These are phyloP conservation scores for Gorsachius magnificus DNA, from an alignment of 2,797 vertebrate genomes.

Conservation along the genomic window DNA sequence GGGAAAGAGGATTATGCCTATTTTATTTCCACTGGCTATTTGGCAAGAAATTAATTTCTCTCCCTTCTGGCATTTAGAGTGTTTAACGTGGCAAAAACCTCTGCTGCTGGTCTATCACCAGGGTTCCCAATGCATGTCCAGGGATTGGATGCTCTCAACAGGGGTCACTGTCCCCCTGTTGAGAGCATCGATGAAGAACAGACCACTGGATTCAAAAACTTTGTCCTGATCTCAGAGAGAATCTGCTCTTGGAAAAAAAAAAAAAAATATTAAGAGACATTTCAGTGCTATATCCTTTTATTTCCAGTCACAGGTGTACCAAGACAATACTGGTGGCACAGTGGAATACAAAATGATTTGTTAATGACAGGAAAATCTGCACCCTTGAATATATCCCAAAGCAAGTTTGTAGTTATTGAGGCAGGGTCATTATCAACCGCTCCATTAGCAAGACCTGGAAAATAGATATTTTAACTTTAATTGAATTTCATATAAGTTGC, in stretches of 20 bases:
- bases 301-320: not conserved
- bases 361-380: conserved; percentile 16
- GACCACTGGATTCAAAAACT: not conserved
- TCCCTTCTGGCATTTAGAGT: not conserved
- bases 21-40: not conserved
- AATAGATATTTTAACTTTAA: conserved; percentile 65
- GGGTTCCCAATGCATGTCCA: fast-evolving
- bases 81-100: not conserved
- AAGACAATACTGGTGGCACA: not conserved
- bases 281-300: not conserved
- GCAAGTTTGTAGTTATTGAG: conserved; percentile 1
- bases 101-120: not conserved
- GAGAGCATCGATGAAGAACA: not conserved
- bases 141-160: too few relatives aligned
- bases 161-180: not conserved
- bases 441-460: conserved; percentile 32
- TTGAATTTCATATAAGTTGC: conserved; percentile 50
- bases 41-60: too few relatives aligned
- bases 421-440: conserved; percentile 16
- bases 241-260: not conserved
- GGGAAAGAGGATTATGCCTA: not conserved
- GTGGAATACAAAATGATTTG: not conserved
- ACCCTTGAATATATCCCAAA: conserved; percentile 36
- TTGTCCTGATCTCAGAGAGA: not conserved
- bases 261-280: not conserved